Conservation (phyloP, 2,113 vertebrate species). For the Cynocephalus volans region DNA sequence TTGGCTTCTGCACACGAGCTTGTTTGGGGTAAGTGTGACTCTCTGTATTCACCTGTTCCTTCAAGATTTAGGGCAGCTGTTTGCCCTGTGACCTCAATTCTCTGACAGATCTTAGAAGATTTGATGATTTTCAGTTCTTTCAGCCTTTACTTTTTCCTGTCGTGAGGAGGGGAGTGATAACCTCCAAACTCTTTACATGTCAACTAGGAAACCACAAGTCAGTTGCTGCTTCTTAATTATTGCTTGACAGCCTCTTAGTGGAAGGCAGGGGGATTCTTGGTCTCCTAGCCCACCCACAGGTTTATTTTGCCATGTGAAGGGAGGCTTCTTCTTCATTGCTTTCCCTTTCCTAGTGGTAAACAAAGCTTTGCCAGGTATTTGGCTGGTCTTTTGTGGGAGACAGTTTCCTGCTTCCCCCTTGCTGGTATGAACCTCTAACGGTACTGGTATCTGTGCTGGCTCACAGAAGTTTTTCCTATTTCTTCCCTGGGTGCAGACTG, state of each 20-base stretch:
- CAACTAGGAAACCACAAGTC: neutral
- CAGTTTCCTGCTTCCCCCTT: neutral
- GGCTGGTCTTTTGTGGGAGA: neutral
- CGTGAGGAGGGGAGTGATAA: neutral
- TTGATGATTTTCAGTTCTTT: neutral
- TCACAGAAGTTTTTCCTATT: neutral
- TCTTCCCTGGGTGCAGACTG: neutral
- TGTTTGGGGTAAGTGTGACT: neutral
- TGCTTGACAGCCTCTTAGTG: neutral
- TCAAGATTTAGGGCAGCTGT: neutral
- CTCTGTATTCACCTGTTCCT: neutral
- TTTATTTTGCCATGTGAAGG: neutral
- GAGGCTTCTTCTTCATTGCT: neutral
- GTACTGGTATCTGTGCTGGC: rapidly evolving
- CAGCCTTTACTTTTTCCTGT: neutral
- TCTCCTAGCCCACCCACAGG: too few relatives aligned
- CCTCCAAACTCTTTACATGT: neutral
- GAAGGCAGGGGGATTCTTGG: neutral
- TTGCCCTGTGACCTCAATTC: neutral
- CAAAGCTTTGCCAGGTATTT: neutral
- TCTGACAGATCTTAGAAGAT: neutral
- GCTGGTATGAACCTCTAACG: neutral
- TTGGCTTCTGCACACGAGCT: neutral
- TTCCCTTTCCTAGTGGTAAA: neutral
- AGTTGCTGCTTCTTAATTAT: neutral